These are phyloP conservation scores for Eretmocerus hayati DNA, from an alignment of 2,888 invertebrate species.

Conservation along the genomic window DNA sequence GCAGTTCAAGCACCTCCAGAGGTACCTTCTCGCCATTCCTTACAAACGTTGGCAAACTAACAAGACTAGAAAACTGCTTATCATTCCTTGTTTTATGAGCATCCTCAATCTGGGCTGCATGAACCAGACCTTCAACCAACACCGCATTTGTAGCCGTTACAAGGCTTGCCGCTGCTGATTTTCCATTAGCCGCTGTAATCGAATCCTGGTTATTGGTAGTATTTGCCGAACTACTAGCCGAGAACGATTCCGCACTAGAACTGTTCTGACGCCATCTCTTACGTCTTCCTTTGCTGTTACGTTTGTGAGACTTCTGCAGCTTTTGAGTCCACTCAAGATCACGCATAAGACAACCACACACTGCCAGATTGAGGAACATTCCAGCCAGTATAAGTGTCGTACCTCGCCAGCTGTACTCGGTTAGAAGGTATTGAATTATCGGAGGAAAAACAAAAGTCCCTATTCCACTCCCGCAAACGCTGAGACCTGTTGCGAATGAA, in stretches of 20 bases:
- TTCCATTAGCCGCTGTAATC: not conserved
- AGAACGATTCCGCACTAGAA: slow-evolving; percentile 61
- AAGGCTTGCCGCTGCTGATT: not conserved
- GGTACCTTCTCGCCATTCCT: slow-evolving; percentile 71
- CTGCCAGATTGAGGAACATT: slow-evolving; percentile 71
- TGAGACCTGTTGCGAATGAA: slow-evolving; percentile 78
- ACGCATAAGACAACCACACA: slow-evolving; percentile 75
- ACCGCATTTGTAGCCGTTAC: not conserved
- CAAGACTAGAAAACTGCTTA: slow-evolving; percentile 69
- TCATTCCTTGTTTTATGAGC: slow-evolving; percentile 40
- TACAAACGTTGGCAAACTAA: slow-evolving; percentile 78
- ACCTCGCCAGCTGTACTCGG: slow-evolving; percentile 77
- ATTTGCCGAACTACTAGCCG: slow-evolving; percentile 59
- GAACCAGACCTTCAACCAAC: not conserved
- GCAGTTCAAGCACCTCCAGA: slow-evolving; percentile 65
- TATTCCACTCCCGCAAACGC: slow-evolving; percentile 81
- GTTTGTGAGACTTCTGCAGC: slow-evolving; percentile 46
- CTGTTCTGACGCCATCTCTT: not conserved
- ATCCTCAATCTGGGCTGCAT: slow-evolving; percentile 18
- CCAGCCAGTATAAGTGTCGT: slow-evolving; percentile 77
- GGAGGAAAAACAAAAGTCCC: slow-evolving; percentile 85
- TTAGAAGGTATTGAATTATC: slow-evolving; percentile 64
- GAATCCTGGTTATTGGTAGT: slow-evolving; percentile 50
- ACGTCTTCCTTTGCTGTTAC: no score
- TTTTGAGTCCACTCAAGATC: slow-evolving; percentile 67